Evolutionary conservation across 2,888 invertebrate genomes (phyloP).

Genomic region (Mantis religiosa): DNA sequence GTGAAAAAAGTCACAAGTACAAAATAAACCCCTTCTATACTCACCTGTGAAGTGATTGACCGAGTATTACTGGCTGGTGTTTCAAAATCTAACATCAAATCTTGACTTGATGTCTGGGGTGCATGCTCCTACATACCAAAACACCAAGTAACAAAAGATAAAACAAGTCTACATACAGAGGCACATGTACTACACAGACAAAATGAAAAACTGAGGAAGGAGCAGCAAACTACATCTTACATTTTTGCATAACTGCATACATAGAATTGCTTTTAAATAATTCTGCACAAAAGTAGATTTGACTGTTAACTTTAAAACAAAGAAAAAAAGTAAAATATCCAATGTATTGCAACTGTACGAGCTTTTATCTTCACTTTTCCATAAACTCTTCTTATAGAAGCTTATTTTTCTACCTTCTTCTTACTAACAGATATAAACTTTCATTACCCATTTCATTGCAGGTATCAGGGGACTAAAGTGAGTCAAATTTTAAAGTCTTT

Average conservation of each 20-base stretch:
- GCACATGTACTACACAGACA: background rate
- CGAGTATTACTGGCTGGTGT: background rate
- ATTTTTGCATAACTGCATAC: background rate
- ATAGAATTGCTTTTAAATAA: background rate
- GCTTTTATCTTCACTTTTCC: too few relatives aligned
- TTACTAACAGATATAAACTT: too few relatives aligned
- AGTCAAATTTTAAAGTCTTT: too few relatives aligned
- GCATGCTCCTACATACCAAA: conserved; percentile 24
- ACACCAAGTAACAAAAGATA: conserved; percentile 5
- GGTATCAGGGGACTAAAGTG: too few relatives aligned
- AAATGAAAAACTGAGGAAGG: background rate
- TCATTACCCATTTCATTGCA: too few relatives aligned
- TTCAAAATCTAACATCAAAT: conserved; percentile 29
- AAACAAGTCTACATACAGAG: conserved; percentile 1
- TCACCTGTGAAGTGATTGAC: background rate
- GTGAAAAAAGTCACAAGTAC: too few relatives aligned
- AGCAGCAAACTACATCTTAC: background rate
- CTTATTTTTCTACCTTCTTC: too few relatives aligned
- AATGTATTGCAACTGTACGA: too few relatives aligned
- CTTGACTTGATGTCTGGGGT: conserved; percentile 16
- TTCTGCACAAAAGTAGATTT: too few relatives aligned
- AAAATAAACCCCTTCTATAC: background rate
- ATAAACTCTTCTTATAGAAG: too few relatives aligned
- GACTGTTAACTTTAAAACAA: too few relatives aligned
- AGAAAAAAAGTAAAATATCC: too few relatives aligned